Evolutionary conservation across 1,140 invertebrate species (phyloP).

Genomic region (Drosophila nigromelanica): DNA sequence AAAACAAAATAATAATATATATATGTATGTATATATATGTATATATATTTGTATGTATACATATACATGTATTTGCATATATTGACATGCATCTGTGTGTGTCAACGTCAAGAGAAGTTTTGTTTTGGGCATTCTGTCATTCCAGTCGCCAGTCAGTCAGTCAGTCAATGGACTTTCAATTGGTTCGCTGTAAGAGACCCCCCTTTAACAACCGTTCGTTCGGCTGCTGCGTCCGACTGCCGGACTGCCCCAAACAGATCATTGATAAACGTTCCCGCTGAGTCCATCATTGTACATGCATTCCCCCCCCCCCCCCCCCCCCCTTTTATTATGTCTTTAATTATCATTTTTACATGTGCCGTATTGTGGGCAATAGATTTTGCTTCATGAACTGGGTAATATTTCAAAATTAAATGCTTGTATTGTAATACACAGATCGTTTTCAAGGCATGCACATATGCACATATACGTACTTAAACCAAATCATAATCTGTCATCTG

Average conservation of each 20-base stretch:
- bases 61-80: not conserved
- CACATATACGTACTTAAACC: not conserved
- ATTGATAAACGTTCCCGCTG: constrained; percentile 39
- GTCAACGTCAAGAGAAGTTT: constrained; percentile 54
- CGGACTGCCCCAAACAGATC: constrained; percentile 41
- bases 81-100: constrained; percentile 6
- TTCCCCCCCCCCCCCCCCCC: not conserved
- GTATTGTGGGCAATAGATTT: not conserved
- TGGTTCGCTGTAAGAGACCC: constrained; percentile 31
- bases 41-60: too few species aligned
- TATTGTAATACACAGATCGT: too few species aligned
- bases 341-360: not conserved
- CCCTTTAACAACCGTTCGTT: constrained; percentile 31
- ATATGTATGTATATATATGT: constrained; percentile 4
- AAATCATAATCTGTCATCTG: constrained; percentile 7
- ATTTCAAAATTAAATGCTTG: not conserved
- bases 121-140: constrained; percentile 61
- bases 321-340: not conserved
- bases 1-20: constrained; percentile 8
- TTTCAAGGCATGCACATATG: not conserved
- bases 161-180: constrained; percentile 45
- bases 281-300: not conserved
- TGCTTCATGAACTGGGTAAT: not conserved
- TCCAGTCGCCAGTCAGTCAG: constrained; percentile 21
- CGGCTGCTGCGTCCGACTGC: constrained; percentile 2